phyloP scores from a whole-genome alignment of 2,797 vertebrate species.

The Mormyrops attenuatus region DNA sequence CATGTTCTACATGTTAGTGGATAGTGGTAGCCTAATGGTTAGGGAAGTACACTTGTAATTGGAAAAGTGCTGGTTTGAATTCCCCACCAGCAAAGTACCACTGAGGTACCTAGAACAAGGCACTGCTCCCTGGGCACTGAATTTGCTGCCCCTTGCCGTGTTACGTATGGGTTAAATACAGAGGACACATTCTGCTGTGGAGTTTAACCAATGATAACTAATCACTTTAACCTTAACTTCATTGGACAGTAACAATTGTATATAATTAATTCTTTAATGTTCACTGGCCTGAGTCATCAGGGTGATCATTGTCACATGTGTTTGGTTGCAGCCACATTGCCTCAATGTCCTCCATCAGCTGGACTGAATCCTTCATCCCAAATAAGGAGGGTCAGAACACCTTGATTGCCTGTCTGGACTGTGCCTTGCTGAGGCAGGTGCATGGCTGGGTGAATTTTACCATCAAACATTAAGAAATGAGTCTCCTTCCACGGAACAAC shows the following conservation, averaged over 20 bases:
- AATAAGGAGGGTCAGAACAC: constrained; percentile 48
- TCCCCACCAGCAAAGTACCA: too few species aligned
- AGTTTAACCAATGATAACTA: not conserved
- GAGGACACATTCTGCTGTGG: not conserved
- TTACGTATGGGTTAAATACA: not conserved
- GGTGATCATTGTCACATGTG: not conserved
- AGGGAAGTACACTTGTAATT: too few species aligned
- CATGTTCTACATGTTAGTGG: too few species aligned
- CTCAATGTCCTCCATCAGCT: constrained; percentile 53
- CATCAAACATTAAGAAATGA: not conserved
- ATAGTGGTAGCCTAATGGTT: too few species aligned
- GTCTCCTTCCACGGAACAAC: not conserved
- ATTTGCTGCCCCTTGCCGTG: not conserved
- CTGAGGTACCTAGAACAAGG: too few species aligned
- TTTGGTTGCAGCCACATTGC: constrained; percentile 41
- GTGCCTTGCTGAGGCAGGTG: constrained; percentile 61
- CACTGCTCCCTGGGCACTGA: too few species aligned
- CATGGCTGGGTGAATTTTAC: constrained; percentile 56
- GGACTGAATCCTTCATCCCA: constrained; percentile 61
- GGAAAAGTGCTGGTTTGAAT: too few species aligned
- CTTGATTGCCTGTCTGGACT: constrained; percentile 68
- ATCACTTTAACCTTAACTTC: not conserved
- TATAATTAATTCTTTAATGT: not conserved
- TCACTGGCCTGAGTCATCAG: not conserved
- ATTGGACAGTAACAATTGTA: not conserved